Percentiles rank a stretch among this genome's conserved stretches.
Conservation (phyloP, 2,113 vertebrate genomes). For the Gymnogyps californianus region DNA sequence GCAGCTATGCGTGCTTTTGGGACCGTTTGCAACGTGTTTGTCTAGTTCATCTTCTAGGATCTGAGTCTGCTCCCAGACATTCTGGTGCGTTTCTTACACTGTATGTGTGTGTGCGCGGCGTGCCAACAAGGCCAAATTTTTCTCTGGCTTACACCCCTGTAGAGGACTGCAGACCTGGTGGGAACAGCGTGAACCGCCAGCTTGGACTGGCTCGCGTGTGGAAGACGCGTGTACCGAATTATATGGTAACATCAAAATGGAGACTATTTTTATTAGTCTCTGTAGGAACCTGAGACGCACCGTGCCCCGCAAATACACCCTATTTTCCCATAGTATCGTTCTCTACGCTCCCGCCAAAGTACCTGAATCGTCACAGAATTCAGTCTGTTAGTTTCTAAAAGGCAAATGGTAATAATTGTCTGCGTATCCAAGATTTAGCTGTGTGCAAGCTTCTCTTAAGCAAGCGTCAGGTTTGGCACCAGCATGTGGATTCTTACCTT, state of each 20-base stretch:
- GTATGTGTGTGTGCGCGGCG: too few relatives aligned
- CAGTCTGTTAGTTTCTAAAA: background rate
- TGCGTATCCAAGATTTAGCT: background rate
- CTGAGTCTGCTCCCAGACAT: background rate
- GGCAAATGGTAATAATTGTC: background rate
- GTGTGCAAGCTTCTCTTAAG: background rate
- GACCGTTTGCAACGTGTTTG: too few relatives aligned
- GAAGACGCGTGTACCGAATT: background rate
- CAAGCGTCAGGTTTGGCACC: background rate
- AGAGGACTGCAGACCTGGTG: background rate
- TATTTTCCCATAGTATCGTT: rapidly evolving
- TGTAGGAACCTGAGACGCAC: background rate
- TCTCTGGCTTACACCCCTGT: background rate
- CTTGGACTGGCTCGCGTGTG: background rate
- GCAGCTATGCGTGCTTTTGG: background rate
- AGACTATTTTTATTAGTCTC: background rate
- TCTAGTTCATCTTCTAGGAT: background rate
- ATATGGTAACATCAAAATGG: background rate
- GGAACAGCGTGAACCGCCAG: background rate
- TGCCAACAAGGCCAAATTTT: background rate
- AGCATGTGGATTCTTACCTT: background rate
- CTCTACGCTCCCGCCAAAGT: background rate
- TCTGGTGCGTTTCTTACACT: background rate
- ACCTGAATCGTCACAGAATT: background rate
- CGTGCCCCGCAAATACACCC: background rate